A percentile compares a stretch with the other conserved stretches of the same genome.
Evolutionary conservation across 2,888 invertebrate genomes (phyloP).

Genomic region (Morinoia aosen): DNA sequence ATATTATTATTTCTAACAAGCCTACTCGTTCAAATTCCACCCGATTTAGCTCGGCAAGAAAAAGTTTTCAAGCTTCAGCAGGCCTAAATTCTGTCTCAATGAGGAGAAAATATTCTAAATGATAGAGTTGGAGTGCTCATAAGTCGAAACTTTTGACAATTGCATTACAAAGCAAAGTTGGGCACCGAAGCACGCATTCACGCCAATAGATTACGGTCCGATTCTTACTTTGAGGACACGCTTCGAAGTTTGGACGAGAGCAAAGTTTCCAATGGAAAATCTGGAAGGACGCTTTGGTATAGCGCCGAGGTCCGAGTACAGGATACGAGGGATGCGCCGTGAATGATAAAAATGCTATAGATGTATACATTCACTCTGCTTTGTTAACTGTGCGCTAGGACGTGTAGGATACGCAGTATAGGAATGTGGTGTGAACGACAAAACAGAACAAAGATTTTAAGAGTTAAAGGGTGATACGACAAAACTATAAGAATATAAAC

Average conservation of each 20-base stretch:
- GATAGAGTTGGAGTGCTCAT: slow-evolving; percentile 19
- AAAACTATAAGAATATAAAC: neutral
- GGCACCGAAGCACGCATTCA: slow-evolving; percentile 29
- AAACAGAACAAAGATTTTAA: too few species aligned
- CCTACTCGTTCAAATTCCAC: neutral
- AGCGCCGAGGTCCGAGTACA: neutral
- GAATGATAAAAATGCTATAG: neutral
- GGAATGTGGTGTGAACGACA: too few species aligned
- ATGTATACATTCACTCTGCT: neutral
- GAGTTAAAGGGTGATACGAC: neutral
- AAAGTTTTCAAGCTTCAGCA: neutral
- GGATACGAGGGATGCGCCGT: neutral
- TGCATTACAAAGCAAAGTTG: slow-evolving; percentile 48
- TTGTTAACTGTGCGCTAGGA: too few species aligned
- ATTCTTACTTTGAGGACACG: slow-evolving; percentile 28
- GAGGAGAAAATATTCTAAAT: slow-evolving; percentile 32
- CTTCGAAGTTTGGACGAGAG: slow-evolving; percentile 8
- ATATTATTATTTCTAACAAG: neutral
- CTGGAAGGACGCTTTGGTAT: neutral
- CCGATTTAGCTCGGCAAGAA: neutral
- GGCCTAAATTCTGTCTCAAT: slow-evolving; percentile 13
- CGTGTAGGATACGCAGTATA: too few species aligned
- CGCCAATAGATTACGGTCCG: slow-evolving; percentile 23
- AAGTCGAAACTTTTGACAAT: slow-evolving; percentile 39
- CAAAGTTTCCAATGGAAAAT: slow-evolving; percentile 30